Base-by-base conservation (phyloP, 2,113 vertebrate genomes). In the Esox niger region DNA sequence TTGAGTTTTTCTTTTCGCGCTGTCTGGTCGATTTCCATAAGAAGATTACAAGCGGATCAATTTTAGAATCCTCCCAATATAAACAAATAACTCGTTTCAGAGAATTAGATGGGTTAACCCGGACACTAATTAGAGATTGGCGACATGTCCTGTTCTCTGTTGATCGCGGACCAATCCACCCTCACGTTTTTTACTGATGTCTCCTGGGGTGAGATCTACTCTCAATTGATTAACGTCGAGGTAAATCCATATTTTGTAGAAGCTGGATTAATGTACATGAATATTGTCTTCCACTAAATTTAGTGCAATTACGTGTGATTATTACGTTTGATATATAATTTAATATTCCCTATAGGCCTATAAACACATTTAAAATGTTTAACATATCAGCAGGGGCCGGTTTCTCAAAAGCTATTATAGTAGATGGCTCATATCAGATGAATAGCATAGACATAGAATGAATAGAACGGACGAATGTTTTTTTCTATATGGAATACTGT, bases 21-120 rank as follows among this genome's bases (percentile, higher is more conserved):
- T 66, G 83, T 72, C 70, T 86, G 62, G 86, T 80, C 79, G 82
- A 91, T 79, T 92, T 91, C 90, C 90, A 83, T 67, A 90, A 92
- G 88, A 79, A 90, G 91, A 94, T 92, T 95, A 93, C 90, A 89
- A 90, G 90, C 87, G 88, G 89, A 91, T 92, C 90, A 91, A 87
- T 88, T 89, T 88, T 89, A 91, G 88, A 84, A 87, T 87, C 73
- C n/a, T 81, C 62, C 70, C 60, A 82, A 71, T 85, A 89, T 85
- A 88, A 87, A 87, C 85, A 89, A 87, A 89, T 88, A 78, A 86
- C 81, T 64, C 77, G 66, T 79, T 74, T 77, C 72, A 23, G 88
- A 87, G 87, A 92, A 93, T 91, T 84, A 88, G 72, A 79, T 75
- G 70, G 66, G 70, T 62, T 74, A 73, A 72, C 77, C 74, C 76